Evolutionary conservation across 2,113 vertebrate genomes (phyloP).

Genomic region (Pica pica): DNA sequence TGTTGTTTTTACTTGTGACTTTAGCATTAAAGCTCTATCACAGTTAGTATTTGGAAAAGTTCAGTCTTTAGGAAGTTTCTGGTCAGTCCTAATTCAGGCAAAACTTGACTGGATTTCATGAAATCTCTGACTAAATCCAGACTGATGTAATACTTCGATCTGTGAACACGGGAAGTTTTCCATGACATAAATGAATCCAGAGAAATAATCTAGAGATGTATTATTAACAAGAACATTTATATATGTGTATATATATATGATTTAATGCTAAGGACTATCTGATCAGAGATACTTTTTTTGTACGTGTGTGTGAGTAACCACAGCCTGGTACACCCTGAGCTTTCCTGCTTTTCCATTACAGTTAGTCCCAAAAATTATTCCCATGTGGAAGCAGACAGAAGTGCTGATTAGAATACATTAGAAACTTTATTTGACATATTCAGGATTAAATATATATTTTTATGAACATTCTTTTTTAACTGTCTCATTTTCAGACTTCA

Average conservation of each 20-base stretch:
- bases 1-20: neutral
- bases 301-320: neutral
- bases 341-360: neutral
- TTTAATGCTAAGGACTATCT: neutral
- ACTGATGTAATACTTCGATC: neutral
- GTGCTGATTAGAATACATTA: neutral
- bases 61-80: neutral
- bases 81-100: neutral
- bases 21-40: neutral
- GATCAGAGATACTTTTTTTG: neutral
- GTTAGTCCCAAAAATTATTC: neutral
- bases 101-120: neutral
- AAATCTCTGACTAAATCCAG: constrained; percentile 3
- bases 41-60: neutral
- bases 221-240: neutral
- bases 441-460: neutral
- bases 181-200: neutral
- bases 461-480: neutral
- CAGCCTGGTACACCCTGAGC: neutral
- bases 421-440: neutral
- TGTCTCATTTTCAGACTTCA: neutral
- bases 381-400: neutral
- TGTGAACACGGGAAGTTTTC: neutral
- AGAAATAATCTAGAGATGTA: neutral
- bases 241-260: neutral